Conservation (phyloP, 2,888 invertebrate genomes). For the Thecocarcelia acutangulata region DNA sequence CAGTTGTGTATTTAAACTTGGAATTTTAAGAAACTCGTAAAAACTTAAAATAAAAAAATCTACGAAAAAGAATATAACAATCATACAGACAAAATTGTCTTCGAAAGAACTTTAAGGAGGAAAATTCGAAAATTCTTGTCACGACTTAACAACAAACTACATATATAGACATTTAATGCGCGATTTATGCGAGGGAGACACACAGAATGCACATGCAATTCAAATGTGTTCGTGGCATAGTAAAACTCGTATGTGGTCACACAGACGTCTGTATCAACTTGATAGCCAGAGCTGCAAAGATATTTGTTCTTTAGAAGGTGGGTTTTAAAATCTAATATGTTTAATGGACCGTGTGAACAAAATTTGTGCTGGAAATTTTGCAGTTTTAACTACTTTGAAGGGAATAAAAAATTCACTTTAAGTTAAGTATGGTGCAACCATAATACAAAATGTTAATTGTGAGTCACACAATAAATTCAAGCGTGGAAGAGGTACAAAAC, state of each 20-base stretch:
- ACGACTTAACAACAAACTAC: conserved; percentile 43
- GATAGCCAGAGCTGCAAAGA: not conserved
- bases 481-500: too few species aligned
- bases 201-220: not conserved
- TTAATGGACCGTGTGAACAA: too few species aligned
- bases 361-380: too few species aligned
- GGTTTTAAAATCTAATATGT: too few species aligned
- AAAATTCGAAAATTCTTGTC: conserved; percentile 56
- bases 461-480: too few species aligned
- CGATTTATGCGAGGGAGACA: not conserved
- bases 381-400: too few species aligned
- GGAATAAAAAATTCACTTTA: too few species aligned
- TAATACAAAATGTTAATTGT: too few species aligned
- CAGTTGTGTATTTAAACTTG: conserved; percentile 14
- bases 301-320: not conserved
- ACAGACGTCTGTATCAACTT: conserved; percentile 5
- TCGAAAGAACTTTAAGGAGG: conserved; percentile 29
- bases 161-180: not conserved
- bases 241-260: conserved; percentile 4
- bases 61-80: conserved; percentile 18
- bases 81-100: conserved; percentile 15
- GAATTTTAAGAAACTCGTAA: conserved; percentile 19
- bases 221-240: not conserved
- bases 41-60: conserved; percentile 1
- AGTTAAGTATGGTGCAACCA: too few species aligned